phyloP scores from a whole-genome alignment of 2,888 invertebrate species.

The Spilosoma lubricipeda region DNA sequence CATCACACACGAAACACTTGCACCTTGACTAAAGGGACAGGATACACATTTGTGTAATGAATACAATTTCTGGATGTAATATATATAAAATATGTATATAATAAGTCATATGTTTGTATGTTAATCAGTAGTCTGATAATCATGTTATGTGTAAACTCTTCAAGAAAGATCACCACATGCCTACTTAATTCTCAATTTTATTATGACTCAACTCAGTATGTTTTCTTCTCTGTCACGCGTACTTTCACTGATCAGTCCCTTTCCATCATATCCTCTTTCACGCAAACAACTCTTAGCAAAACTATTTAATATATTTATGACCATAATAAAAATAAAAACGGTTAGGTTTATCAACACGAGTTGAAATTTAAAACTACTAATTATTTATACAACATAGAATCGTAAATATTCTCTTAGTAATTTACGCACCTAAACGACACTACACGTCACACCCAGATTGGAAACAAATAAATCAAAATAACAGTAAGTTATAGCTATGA shows the following conservation, averaged over 20 bases:
- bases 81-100: not conserved
- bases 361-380: not conserved
- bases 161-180: no score
- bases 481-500: not conserved
- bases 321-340: not conserved
- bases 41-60: no score
- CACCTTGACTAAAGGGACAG: no score
- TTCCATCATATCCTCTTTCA: not conserved
- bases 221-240: not conserved
- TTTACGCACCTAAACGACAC: not conserved
- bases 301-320: not conserved
- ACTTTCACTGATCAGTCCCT: not conserved
- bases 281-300: not conserved
- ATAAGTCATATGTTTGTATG: not conserved
- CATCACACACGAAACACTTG: no score
- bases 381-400: not conserved
- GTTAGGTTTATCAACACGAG: not conserved
- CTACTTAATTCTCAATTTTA: not conserved
- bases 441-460: not conserved
- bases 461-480: not conserved
- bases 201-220: no score
- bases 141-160: not conserved
- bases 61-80: not conserved
- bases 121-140: not conserved
- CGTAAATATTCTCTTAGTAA: not conserved